Evolutionary conservation across 2,797 vertebrate genomes (phyloP), one percentile per base, ranked within the genome.

Genomic region (Phataginus tetradactyla): DNA sequence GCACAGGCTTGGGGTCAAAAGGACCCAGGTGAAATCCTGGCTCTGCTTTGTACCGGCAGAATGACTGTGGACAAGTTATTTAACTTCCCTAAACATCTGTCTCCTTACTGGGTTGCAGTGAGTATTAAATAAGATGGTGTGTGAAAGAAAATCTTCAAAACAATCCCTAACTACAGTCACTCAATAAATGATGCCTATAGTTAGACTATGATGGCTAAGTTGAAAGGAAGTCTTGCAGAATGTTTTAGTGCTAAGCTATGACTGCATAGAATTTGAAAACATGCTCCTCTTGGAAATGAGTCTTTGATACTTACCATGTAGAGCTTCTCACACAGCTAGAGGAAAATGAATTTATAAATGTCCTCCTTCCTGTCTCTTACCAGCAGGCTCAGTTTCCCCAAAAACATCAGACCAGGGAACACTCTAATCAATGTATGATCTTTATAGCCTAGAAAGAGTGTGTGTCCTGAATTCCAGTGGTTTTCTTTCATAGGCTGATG

Each of bases 161-260:
- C 10, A 42, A 21, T 34, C 17, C 39, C 77, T 39, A 66, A 93
- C 42, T 71, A 25, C 0, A 49, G 34, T 68, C 29, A 64, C 17
- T 57, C 32, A 88, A 0, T 74, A 45, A 93, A 42, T 5, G 20
- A 53, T 45, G 15, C 2, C 0, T 55, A 49, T 37, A 34, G 15
- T 39, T 71, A 49, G 75, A 71, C 51, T 34, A 53, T 34, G 68
- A 37, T 64, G 20, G 18, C 61, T 87, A 51, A 74, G 25, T 5
- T 75, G 57, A 69, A 78, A 93, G 74, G 6, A 51, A 90, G 69
- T 94, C 80, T 96, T 68, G n/a, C 23, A 57, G 55, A 90, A 42
- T 87, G 27, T 83, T 87, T 84, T 71, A 80, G 42, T 34, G 25
- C 37, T 81, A 53, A 86, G 39, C 53, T 18, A 77, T n/a, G 90